Percentiles rank a stretch among this genome's conserved stretches.
These are phyloP conservation scores for Melieria crassipennis DNA, from an alignment of 2,888 invertebrate species.

Conservation along the genomic window DNA sequence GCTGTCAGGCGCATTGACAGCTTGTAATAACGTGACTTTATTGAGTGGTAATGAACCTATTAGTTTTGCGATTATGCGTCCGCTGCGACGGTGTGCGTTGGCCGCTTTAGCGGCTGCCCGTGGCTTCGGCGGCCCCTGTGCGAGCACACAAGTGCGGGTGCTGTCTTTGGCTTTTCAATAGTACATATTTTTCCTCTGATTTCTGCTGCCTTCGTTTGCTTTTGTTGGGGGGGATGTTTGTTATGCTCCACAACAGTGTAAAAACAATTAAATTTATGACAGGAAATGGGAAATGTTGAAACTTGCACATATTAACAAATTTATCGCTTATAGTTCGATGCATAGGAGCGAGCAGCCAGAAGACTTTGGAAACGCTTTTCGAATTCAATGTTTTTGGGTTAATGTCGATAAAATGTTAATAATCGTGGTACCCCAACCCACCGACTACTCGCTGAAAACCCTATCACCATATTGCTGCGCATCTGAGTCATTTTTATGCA, in stretches of 20 bases:
- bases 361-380: too few relatives aligned
- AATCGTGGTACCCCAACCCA: too few relatives aligned
- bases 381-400: too few relatives aligned
- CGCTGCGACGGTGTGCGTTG: neutral
- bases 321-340: too few relatives aligned
- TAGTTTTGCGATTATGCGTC: constrained; percentile 39
- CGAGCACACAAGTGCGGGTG: constrained; percentile 11
- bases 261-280: constrained; percentile 39
- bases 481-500: too few relatives aligned
- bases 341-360: too few relatives aligned
- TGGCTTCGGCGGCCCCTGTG: neutral
- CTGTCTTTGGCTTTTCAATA: neutral
- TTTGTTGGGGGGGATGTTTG: constrained; percentile 7
- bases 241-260: constrained; percentile 7
- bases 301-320: neutral
- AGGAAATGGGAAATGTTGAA: constrained; percentile 45
- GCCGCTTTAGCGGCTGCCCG: neutral
- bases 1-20: constrained; percentile 45
- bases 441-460: too few relatives aligned
- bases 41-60: constrained; percentile 62
- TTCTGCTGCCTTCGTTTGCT: neutral
- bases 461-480: too few relatives aligned
- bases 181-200: neutral
- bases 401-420: too few relatives aligned
- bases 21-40: constrained; percentile 59